A percentile compares a stretch with the other conserved stretches of the same genome.
Evolutionary conservation across 2,113 vertebrate species (phyloP).

Genomic region (Spea multiplicata): DNA sequence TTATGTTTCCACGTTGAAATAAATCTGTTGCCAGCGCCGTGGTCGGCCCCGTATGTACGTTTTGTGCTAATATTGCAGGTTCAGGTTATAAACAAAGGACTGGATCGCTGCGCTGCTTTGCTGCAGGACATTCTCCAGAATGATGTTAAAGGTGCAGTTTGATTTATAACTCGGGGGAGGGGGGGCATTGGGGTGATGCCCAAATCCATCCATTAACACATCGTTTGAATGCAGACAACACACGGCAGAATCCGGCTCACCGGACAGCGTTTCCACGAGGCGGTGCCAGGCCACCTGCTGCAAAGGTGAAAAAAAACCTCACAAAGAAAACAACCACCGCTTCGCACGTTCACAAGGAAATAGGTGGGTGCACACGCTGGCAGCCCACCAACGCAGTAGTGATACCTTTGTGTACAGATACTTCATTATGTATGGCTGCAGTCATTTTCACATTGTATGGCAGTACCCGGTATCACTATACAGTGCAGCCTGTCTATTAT

Average conservation of each 20-base stretch:
- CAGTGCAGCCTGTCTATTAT: no score
- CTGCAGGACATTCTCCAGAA: constrained; percentile 76
- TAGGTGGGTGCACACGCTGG: constrained; percentile 51
- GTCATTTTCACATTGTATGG: no score
- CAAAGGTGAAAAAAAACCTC: constrained; percentile 65
- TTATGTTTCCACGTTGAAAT: no score
- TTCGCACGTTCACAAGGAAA: constrained; percentile 59
- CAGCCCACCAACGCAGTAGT: no score
- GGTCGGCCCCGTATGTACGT: no score
- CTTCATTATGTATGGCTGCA: no score
- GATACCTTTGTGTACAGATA: no score
- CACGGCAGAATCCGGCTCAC: constrained; percentile 48
- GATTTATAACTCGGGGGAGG: background rate
- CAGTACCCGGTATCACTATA: no score
- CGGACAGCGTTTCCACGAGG: constrained; percentile 54
- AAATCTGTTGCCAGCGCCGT: no score
- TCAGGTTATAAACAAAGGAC: constrained; percentile 64
- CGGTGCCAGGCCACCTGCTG: constrained; percentile 52
- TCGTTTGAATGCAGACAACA: constrained; percentile 32
- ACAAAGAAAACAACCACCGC: constrained; percentile 57
- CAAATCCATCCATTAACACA: background rate
- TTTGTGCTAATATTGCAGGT: constrained; percentile 61
- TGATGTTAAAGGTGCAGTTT: constrained; percentile 67
- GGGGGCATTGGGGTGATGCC: background rate
- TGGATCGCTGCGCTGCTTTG: constrained; percentile 84